Evolutionary conservation across 2,888 invertebrate species (phyloP).

Genomic region (Watsonalla binaria): DNA sequence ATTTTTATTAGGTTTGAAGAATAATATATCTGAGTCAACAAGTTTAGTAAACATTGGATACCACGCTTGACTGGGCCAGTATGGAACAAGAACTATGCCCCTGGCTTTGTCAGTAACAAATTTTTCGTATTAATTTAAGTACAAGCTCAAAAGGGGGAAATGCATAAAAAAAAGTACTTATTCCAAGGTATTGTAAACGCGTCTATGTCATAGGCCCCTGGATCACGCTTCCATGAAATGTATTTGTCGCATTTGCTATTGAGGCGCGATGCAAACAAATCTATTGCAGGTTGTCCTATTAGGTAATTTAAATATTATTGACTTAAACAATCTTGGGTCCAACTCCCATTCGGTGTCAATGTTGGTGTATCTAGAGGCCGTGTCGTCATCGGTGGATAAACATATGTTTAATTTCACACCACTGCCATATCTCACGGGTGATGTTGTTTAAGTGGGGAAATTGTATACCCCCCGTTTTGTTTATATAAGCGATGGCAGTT

Average conservation of each 20-base stretch:
- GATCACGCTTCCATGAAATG: constrained; percentile 2
- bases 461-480: constrained; percentile 5
- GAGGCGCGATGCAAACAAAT: not conserved
- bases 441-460: constrained; percentile 6
- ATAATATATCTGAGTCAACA: too few species aligned
- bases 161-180: constrained; percentile 1
- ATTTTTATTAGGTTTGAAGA: too few species aligned
- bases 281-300: not conserved
- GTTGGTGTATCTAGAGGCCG: constrained; percentile 8
- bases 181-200: constrained; percentile 1
- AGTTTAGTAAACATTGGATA: constrained; percentile 1
- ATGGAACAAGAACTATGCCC: constrained; percentile 12
- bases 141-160: constrained; percentile 6
- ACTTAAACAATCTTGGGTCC: not conserved
- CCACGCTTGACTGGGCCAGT: constrained; percentile 14
- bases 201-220: not conserved
- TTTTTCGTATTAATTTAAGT: not conserved
- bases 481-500: constrained; percentile 1
- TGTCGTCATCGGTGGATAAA: constrained; percentile 8
- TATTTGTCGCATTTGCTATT: not conserved
- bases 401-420: constrained; percentile 6
- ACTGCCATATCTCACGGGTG: constrained; percentile 6
- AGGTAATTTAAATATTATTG: not conserved
- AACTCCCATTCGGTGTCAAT: constrained; percentile 10
- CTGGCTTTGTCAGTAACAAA: constrained; percentile 5